Evolutionary conservation across 2,113 vertebrate genomes (phyloP).

Genomic region (Lophochroa leadbeateri): DNA sequence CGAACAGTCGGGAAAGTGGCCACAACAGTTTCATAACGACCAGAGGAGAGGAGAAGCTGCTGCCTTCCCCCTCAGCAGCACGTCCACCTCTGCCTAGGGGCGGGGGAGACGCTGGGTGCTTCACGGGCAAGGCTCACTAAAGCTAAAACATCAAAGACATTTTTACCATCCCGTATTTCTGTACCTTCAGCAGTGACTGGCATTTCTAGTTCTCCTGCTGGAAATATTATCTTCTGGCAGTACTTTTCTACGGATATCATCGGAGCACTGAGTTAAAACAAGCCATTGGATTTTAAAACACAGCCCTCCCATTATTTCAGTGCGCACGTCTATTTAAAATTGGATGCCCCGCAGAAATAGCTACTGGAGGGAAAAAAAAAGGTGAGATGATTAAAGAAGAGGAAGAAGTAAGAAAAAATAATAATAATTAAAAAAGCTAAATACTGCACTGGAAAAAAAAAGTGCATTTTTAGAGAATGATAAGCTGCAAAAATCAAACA

Average conservation of each 20-base stretch:
- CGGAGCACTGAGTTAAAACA: accelerated
- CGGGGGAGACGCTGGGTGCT: background rate
- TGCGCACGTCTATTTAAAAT: background rate
- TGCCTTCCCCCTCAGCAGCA: background rate
- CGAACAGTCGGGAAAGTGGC: background rate
- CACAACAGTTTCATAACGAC: background rate
- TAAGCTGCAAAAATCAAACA: background rate
- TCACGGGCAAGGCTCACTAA: background rate
- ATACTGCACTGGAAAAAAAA: accelerated
- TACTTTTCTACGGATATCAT: background rate
- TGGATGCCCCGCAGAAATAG: background rate
- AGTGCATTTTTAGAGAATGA: background rate
- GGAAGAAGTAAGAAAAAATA: background rate
- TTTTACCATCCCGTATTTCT: accelerated
- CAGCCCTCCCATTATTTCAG: background rate
- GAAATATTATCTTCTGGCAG: background rate
- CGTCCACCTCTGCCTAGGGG: background rate
- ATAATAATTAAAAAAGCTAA: background rate
- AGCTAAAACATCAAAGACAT: background rate
- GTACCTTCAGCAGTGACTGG: background rate
- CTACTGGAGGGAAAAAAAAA: too few species aligned
- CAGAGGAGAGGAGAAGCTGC: background rate
- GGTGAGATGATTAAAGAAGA: accelerated
- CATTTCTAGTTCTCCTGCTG: background rate
- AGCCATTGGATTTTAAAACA: accelerated